Percentiles rank a stretch among this genome's conserved stretches.
phyloP scores from a whole-genome alignment of 2,113 vertebrate species.

The Lepus americanus region DNA sequence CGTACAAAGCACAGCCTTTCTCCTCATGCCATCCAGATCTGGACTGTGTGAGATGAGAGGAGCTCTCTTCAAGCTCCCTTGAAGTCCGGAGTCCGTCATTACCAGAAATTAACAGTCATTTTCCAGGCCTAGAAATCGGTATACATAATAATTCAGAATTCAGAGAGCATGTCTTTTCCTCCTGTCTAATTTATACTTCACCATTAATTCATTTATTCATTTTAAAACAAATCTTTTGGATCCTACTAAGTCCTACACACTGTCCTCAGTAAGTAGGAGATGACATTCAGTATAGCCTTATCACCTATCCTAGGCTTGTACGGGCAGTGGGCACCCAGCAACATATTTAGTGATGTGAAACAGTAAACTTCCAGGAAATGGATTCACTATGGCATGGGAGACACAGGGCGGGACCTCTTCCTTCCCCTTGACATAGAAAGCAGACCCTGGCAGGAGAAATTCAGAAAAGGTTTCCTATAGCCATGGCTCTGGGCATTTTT shows the following conservation, averaged over 20 bases:
- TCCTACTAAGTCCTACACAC: not conserved
- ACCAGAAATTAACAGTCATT: not conserved
- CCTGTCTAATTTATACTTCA: not conserved
- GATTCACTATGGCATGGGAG: not conserved
- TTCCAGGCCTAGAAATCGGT: not conserved
- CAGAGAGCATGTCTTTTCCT: not conserved
- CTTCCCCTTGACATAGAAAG: not conserved
- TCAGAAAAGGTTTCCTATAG: not conserved
- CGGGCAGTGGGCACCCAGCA: not conserved
- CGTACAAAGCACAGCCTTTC: not conserved
- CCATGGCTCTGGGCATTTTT: not conserved
- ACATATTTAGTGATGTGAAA: not conserved
- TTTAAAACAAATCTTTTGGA: not conserved
- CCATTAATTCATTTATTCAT: not conserved
- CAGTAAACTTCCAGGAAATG: not conserved
- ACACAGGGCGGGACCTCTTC: not conserved
- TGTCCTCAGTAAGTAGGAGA: not conserved
- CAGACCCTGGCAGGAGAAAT: not conserved
- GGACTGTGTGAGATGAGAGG: rapidly evolving
- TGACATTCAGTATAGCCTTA: too few relatives aligned
- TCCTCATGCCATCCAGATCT: rapidly evolving
- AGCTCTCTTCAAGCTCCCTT: not conserved
- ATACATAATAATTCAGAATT: not conserved
- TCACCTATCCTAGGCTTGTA: not conserved
- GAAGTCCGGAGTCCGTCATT: not conserved